Percentiles rank a stretch among this genome's conserved stretches.
phyloP scores from a whole-genome alignment of 1,140 invertebrate species.

The Neodiprion virginianus region DNA sequence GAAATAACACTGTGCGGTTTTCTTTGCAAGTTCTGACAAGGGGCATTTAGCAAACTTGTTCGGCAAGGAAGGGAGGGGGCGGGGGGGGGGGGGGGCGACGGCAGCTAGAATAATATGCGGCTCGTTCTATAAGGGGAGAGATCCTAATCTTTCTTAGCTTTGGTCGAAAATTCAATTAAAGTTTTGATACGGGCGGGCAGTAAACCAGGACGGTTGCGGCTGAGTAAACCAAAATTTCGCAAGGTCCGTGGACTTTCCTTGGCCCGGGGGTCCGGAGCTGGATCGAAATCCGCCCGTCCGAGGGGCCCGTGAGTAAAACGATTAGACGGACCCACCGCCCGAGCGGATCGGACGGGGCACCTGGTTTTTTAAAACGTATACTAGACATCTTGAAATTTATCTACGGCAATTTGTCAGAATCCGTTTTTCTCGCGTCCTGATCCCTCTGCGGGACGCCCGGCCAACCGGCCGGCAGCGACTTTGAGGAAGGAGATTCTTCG shows the following conservation, averaged over 20 bases:
- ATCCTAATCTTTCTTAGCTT: conserved; percentile 56
- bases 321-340: conserved; percentile 45
- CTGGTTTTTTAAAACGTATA: conserved; percentile 30
- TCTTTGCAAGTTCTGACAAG: too few relatives aligned
- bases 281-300: conserved; percentile 22
- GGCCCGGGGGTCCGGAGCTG: conserved; percentile 23
- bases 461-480: too few relatives aligned
- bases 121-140: conserved; percentile 36
- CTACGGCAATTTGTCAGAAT: conserved; percentile 49
- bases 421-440: conserved; percentile 14
- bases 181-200: conserved; percentile 58
- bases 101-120: conserved; percentile 39
- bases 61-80: neutral
- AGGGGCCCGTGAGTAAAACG: conserved; percentile 51
- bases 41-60: conserved; percentile 9
- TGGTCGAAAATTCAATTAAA: conserved; percentile 62
- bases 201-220: conserved; percentile 38
- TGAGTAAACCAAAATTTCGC: conserved; percentile 64
- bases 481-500: too few relatives aligned
- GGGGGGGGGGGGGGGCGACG: conserved; percentile 8
- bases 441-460: conserved; percentile 20
- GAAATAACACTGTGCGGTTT: neutral
- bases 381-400: conserved; percentile 54
- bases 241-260: conserved; percentile 58
- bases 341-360: conserved; percentile 23